Conservation (phyloP, 2,113 vertebrate species). For the Catagonus wagneri region DNA sequence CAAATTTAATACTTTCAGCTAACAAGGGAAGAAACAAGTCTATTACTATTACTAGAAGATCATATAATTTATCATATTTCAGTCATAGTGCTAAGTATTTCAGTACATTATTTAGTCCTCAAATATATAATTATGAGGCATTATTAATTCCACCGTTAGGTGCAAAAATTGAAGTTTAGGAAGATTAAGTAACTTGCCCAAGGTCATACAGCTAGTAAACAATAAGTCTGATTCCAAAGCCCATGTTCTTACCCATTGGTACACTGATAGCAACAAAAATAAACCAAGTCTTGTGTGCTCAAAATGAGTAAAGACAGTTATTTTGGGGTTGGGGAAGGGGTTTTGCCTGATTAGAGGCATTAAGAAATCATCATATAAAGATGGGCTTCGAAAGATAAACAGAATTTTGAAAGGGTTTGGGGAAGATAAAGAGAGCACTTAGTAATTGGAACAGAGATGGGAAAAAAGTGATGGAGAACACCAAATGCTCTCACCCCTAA, state of each 20-base stretch:
- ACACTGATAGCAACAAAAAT: not conserved
- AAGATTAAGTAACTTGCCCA: constrained; percentile 52
- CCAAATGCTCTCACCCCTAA: not conserved
- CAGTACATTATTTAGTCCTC: constrained; percentile 5
- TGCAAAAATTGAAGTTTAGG: constrained; percentile 43
- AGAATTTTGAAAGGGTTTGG: not conserved
- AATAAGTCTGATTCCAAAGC: constrained; percentile 18
- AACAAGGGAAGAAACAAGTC: constrained; percentile 1
- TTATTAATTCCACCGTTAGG: not conserved
- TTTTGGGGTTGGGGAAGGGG: not conserved
- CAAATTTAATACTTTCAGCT: constrained; percentile 28
- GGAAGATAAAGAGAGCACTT: not conserved
- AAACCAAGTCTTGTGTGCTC: not conserved
- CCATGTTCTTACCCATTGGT: not conserved
- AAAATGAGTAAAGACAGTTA: not conserved
- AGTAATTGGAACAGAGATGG: not conserved
- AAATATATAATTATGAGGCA: not conserved
- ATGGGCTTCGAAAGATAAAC: not conserved
- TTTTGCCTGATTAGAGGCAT: not conserved
- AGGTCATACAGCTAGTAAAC: not conserved
- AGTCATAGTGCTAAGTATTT: not conserved
- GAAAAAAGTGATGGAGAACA: not conserved
- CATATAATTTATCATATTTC: not conserved
- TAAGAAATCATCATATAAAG: constrained; percentile 6
- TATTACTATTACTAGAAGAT: not conserved